These are phyloP conservation scores for Crotalus adamanteus DNA, from an alignment of 2,797 vertebrate genomes.

Conservation along the genomic window DNA sequence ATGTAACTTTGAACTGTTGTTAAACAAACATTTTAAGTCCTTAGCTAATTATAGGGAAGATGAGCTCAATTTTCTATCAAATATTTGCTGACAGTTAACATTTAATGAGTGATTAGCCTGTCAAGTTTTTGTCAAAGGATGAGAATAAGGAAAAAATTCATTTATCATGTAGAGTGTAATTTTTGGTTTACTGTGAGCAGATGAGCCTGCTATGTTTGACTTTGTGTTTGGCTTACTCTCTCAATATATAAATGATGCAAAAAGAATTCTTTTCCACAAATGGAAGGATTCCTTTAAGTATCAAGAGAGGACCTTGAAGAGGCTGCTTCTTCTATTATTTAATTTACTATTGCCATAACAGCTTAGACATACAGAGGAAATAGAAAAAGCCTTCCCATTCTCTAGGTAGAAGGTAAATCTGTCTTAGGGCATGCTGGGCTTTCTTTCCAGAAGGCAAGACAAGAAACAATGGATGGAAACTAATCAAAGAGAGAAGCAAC, in stretches of 20 bases:
- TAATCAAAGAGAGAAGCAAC: no score
- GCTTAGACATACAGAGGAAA: neutral
- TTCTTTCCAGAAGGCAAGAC: no score
- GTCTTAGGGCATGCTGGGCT: neutral
- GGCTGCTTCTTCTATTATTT: neutral
- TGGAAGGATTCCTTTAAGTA: neutral
- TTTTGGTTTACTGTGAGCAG: neutral
- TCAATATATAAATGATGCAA: neutral
- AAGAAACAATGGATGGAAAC: no score
- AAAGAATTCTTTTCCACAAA: neutral
- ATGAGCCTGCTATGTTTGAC: neutral
- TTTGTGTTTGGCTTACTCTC: neutral
- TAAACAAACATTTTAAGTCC: no score
- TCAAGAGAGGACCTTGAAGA: neutral
- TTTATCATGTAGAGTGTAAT: neutral
- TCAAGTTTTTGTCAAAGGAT: neutral
- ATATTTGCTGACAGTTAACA: neutral
- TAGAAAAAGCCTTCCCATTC: neutral
- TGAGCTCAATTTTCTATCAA: neutral
- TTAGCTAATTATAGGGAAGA: neutral
- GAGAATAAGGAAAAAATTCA: neutral
- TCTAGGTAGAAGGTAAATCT: neutral
- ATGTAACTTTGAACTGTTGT: no score
- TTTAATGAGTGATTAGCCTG: neutral
- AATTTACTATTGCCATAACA: neutral